Conservation (phyloP, 2,888 invertebrate species). For the Lycophotia porphyrea region DNA sequence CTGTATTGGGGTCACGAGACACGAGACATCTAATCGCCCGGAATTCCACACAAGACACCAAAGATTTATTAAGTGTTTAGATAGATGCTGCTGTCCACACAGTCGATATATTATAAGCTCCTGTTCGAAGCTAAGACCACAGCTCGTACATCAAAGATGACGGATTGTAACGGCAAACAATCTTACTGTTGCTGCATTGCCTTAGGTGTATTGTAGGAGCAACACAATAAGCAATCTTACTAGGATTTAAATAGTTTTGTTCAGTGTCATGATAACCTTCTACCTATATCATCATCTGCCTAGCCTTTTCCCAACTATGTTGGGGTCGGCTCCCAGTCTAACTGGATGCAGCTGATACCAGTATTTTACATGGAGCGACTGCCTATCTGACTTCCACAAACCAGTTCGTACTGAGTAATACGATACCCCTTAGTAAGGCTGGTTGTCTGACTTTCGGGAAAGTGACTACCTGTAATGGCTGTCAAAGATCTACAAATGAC, state of each 20-base stretch:
- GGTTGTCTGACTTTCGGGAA: no score
- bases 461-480: no score
- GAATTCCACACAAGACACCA: constrained; percentile 13
- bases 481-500: no score
- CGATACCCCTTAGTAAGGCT: no score
- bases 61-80: constrained; percentile 38
- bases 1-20: background rate
- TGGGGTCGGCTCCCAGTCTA: no score
- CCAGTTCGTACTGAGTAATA: no score
- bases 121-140: constrained; percentile 46
- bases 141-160: constrained; percentile 54
- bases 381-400: no score
- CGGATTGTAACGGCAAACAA: constrained; percentile 46
- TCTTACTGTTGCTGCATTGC: constrained; percentile 38
- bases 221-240: background rate
- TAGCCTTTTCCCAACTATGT: no score
- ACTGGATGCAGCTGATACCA: no score
- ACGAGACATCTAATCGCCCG: constrained; percentile 36
- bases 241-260: background rate
- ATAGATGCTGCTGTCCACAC: constrained; percentile 41
- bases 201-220: constrained; percentile 31
- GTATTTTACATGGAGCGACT: no score
- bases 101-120: constrained; percentile 48
- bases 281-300: no score
- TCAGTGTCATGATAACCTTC: background rate